Conservation (phyloP, 2,888 invertebrate species). For the Lagria hirta region DNA sequence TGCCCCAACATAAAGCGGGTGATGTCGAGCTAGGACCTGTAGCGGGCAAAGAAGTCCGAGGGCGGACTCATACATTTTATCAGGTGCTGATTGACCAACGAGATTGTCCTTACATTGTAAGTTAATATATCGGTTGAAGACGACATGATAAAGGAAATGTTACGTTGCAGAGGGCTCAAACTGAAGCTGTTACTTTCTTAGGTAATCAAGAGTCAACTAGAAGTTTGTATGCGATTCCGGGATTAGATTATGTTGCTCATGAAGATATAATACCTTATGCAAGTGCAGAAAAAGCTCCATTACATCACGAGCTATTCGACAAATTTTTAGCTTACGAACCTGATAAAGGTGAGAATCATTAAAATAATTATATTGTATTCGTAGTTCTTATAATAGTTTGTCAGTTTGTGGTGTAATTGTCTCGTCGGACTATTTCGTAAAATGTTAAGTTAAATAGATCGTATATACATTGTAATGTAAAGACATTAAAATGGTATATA, state of each 20-base stretch:
- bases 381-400: no score
- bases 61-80: constrained; percentile 91
- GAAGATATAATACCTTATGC: constrained; percentile 96
- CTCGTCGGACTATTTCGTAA: constrained; percentile 1
- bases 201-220: constrained; percentile 95
- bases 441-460: neutral
- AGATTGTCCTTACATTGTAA: constrained; percentile 95
- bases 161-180: constrained; percentile 83
- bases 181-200: constrained; percentile 93
- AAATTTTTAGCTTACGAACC: constrained; percentile 85
- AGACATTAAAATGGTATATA: no score
- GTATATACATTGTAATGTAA: no score
- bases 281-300: constrained; percentile 81
- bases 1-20: constrained; percentile 57
- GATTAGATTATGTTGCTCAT: constrained; percentile 96
- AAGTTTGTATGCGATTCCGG: constrained; percentile 94
- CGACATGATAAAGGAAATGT: constrained; percentile 7
- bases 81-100: constrained; percentile 96
- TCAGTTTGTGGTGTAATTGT: no score
- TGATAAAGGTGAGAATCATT: constrained; percentile 63
- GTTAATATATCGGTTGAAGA: constrained; percentile 46
- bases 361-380: neutral
- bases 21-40: constrained; percentile 47
- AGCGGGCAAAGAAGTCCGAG: constrained; percentile 85
- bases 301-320: constrained; percentile 95